Evolutionary conservation across 23 tunicate genomes (phyloP).

Genomic region (Phallusia fumigata): DNA sequence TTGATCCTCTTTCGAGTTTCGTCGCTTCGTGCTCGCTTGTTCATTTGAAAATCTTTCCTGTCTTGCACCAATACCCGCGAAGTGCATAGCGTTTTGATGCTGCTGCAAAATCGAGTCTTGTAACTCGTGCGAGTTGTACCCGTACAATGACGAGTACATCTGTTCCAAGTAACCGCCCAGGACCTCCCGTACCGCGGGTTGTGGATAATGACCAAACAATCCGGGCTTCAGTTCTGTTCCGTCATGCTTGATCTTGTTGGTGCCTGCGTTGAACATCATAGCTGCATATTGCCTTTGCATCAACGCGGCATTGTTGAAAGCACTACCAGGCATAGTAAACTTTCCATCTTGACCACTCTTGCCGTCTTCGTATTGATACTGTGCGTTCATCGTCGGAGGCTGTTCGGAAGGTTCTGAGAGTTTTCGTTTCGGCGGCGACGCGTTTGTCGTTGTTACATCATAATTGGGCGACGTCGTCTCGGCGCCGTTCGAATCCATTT

Average conservation of each 20-base stretch:
- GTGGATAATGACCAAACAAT: neutral
- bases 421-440: neutral
- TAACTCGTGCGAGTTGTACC: neutral
- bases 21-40: neutral
- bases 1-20: neutral
- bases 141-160: neutral
- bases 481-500: constrained; percentile 5
- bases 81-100: neutral
- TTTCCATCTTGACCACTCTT: neutral
- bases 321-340: neutral
- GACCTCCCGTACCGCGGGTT: neutral
- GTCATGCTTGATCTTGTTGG: neutral
- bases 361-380: no score
- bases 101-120: neutral
- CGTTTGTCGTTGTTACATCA: constrained; percentile 4
- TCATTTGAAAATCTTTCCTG: neutral
- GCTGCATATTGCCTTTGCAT: neutral
- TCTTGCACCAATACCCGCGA: neutral
- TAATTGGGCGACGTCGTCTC: constrained; percentile 8
- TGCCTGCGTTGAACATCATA: neutral
- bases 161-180: neutral
- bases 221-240: neutral
- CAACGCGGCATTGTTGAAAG: neutral
- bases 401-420: neutral
- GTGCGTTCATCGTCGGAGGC: neutral